Evolutionary conservation across 92 coral and sea anemone genomes (phyloP), one percentile per base, ranked within the genome.

Genomic region (Porites cylindrica): DNA sequence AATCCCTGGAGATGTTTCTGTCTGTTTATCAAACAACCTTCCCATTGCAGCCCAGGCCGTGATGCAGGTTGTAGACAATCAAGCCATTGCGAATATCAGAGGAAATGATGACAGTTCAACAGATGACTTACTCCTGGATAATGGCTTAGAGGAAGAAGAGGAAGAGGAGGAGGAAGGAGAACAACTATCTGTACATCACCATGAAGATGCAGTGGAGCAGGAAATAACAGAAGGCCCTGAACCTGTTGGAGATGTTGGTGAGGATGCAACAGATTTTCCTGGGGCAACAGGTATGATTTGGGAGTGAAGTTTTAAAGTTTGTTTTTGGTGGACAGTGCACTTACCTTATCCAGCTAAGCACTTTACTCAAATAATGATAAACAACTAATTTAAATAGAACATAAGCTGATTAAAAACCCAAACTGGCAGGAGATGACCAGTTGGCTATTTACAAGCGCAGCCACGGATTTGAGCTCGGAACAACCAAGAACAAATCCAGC

Each of bases 41-140:
- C 26, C 29, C 58, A 18, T 58, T 70, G 9, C 60, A 82, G 86
- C 86, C 18, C 78, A 82, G 66, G 78, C 86, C 70, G 59, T 82
- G 50, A n/a, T 19, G 52, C 68, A 82, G 53, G 78, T 82, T 63
- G 18, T 7, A 11, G 86, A 82, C 58, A 71, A 59, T 32, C 78
- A 59, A 59, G 7, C 53, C 5, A 59, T 10, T 38, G 78, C 59
- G 14, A 19, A 58, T 43, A 24, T 43, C 4, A 59, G 32, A 58
- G 43, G 56, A 18, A 59, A 20, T 10, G 7, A 56, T 58, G 70
- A 20, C 21, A 70, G 47, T 56, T 23, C 66, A 10, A 64, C 68
- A 3, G 75, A 80, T 6, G 84, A 80, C 26, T n/a, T 70, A n/a
- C 63, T 70, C 20, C 58, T 60, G 16, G 85, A 70, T 24, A 53